Evolutionary conservation across 1,140 invertebrate species (phyloP).

Genomic region (Brachystomella parvula): DNA sequence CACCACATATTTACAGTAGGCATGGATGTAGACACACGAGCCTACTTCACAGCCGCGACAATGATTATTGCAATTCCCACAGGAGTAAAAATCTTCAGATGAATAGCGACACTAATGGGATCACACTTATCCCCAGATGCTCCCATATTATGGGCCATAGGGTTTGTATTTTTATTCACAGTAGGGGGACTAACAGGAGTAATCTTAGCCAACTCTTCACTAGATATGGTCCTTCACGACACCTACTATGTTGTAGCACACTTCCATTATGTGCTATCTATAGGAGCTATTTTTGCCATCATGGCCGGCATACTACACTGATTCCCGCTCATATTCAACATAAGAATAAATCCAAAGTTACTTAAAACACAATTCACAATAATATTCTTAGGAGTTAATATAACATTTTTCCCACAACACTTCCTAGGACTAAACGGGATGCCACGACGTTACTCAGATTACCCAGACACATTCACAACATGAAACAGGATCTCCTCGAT

Average conservation of each 20-base stretch:
- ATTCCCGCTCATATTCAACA: slow-evolving; percentile 55
- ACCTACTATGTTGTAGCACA: slow-evolving; percentile 68
- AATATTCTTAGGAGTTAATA: slow-evolving; percentile 52
- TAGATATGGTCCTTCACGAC: slow-evolving; percentile 63
- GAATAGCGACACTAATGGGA: slow-evolving; percentile 52
- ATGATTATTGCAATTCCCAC: slow-evolving; percentile 63
- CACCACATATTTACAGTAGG: slow-evolving; percentile 66
- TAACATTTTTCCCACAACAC: slow-evolving; percentile 68
- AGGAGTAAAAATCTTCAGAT: slow-evolving; percentile 60
- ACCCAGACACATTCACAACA: slow-evolving; percentile 53
- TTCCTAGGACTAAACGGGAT: slow-evolving; percentile 64
- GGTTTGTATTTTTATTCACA: slow-evolving; percentile 64
- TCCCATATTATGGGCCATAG: slow-evolving; percentile 54
- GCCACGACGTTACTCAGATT: slow-evolving; percentile 64
- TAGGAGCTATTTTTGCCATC: slow-evolving; percentile 62
- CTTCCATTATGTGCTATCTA: slow-evolving; percentile 61
- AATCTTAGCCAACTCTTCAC: slow-evolving; percentile 59
- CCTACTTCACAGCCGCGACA: slow-evolving; percentile 63
- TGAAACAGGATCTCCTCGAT: slow-evolving; percentile 60
- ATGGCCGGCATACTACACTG: slow-evolving; percentile 58
- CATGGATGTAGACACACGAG: slow-evolving; percentile 61
- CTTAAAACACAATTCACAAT: slow-evolving; percentile 46
- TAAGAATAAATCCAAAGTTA: slow-evolving; percentile 46
- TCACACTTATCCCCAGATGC: slow-evolving; percentile 49
- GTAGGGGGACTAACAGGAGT: slow-evolving; percentile 56